Percentiles rank a stretch among this genome's conserved stretches.
phyloP scores from a whole-genome alignment of 2,888 invertebrate genomes.

The Lobophora halterata region DNA sequence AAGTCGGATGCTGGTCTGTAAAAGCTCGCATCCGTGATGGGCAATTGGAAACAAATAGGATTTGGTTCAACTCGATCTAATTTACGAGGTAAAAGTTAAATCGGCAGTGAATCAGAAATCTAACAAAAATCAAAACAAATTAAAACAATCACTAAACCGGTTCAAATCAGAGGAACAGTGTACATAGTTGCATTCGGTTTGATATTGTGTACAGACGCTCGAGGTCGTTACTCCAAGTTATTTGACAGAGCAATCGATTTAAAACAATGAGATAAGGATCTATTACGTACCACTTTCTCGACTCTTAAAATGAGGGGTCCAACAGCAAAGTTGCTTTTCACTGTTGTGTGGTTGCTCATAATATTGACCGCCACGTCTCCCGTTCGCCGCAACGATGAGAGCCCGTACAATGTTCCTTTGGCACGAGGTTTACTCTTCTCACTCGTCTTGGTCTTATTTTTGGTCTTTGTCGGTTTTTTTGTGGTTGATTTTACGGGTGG shows the following conservation, averaged over 20 bases:
- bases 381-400: constrained; percentile 88
- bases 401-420: constrained; percentile 89
- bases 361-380: constrained; percentile 91
- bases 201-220: too few relatives aligned
- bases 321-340: constrained; percentile 89
- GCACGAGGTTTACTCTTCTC: constrained; percentile 83
- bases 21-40: constrained; percentile 18
- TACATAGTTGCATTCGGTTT: too few relatives aligned
- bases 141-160: too few relatives aligned
- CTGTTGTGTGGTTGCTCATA: constrained; percentile 89
- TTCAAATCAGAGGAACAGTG: too few relatives aligned
- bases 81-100: too few relatives aligned
- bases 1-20: constrained; percentile 14
- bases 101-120: too few relatives aligned
- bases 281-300: constrained; percentile 86
- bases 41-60: too few relatives aligned
- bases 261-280: constrained; percentile 16
- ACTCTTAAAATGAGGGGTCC: constrained; percentile 90
- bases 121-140: too few relatives aligned
- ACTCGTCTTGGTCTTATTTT: constrained; percentile 62
- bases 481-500: constrained; percentile 61
- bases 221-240: constrained; percentile 2
- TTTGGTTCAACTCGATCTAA: too few relatives aligned
- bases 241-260: constrained; percentile 3
- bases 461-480: constrained; percentile 55